A percentile compares a stretch with the other conserved stretches of the same genome.
Conservation (phyloP, 1,140 invertebrate genomes). For the Apis florea region DNA sequence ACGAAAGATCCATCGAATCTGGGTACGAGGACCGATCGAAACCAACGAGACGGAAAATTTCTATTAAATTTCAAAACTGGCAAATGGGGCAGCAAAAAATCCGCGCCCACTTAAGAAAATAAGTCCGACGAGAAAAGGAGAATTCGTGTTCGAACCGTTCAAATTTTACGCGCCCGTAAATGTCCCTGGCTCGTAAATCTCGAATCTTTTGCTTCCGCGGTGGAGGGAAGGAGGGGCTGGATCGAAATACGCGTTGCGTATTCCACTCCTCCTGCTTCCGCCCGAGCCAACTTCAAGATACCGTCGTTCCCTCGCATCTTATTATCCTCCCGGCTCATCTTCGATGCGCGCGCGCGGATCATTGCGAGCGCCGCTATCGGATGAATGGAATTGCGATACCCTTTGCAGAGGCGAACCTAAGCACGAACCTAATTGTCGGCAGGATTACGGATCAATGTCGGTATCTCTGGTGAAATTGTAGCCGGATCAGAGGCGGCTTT, state of each 20-base stretch:
- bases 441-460: conserved; percentile 54
- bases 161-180: conserved; percentile 22
- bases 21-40: too few species aligned
- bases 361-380: conserved; percentile 51
- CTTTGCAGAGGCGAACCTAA: conserved; percentile 32
- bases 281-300: conserved; percentile 55
- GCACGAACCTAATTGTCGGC: conserved; percentile 54
- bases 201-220: conserved; percentile 12
- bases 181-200: conserved; percentile 26
- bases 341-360: conserved; percentile 53
- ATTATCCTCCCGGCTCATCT: conserved; percentile 56
- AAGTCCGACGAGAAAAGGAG: background rate
- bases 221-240: background rate
- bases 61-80: too few species aligned
- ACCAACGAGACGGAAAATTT: too few species aligned
- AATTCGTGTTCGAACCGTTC: background rate
- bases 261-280: conserved; percentile 21
- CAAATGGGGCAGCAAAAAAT: background rate
- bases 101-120: background rate
- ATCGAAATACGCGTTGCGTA: conserved; percentile 43
- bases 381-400: conserved; percentile 58
- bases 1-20: background rate
- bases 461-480: conserved; percentile 50
- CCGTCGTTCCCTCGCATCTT: conserved; percentile 58
- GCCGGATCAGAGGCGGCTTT: conserved; percentile 41